Percentiles rank a stretch among this genome's conserved stretches.
These are phyloP conservation scores for Cyclophora punctaria DNA, from an alignment of 2,888 invertebrate genomes.

Conservation along the genomic window DNA sequence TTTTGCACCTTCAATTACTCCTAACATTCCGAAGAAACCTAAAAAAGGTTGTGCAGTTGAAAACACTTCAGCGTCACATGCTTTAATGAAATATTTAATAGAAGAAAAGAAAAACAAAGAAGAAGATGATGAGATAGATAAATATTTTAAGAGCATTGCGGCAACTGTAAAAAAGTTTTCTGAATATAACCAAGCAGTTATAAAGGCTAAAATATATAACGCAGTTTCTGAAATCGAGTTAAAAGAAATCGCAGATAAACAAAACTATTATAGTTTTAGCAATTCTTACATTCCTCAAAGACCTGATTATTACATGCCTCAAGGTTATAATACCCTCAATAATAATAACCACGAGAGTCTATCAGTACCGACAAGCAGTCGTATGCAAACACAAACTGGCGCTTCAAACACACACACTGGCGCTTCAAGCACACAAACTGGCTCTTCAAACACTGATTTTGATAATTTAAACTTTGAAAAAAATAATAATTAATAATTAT, in stretches of 20 bases:
- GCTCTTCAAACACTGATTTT: slow-evolving; percentile 3
- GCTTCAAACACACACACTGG: not conserved
- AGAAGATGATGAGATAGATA: slow-evolving; percentile 3
- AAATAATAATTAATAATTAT: not conserved
- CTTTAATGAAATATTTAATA: slow-evolving; percentile 19
- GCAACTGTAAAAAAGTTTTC: slow-evolving; percentile 2
- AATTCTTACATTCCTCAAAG: slow-evolving; percentile 13
- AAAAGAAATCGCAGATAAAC: slow-evolving; percentile 10
- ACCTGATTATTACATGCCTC: slow-evolving; percentile 5
- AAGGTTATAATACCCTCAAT: slow-evolving; percentile 8
- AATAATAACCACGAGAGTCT: slow-evolving; percentile 10
- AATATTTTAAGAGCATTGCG: slow-evolving; percentile 1
- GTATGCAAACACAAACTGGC: not conserved
- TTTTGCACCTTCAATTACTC: slow-evolving; percentile 15
- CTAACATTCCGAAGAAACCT: slow-evolving; percentile 6
- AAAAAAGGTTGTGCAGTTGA: slow-evolving; percentile 6
- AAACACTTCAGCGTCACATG: slow-evolving; percentile 11
- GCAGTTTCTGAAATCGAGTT: slow-evolving; percentile 19
- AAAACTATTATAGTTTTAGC: slow-evolving; percentile 9
- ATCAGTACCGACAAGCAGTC: slow-evolving; percentile 4
- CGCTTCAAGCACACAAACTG: slow-evolving; percentile 6
- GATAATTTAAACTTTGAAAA: slow-evolving; percentile 10
- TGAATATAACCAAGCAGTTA: slow-evolving; percentile 9
- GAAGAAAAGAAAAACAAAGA: slow-evolving; percentile 5
- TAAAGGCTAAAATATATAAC: slow-evolving; percentile 19